phyloP scores from a whole-genome alignment of 2,113 vertebrate genomes.

The Noturus placidus region DNA sequence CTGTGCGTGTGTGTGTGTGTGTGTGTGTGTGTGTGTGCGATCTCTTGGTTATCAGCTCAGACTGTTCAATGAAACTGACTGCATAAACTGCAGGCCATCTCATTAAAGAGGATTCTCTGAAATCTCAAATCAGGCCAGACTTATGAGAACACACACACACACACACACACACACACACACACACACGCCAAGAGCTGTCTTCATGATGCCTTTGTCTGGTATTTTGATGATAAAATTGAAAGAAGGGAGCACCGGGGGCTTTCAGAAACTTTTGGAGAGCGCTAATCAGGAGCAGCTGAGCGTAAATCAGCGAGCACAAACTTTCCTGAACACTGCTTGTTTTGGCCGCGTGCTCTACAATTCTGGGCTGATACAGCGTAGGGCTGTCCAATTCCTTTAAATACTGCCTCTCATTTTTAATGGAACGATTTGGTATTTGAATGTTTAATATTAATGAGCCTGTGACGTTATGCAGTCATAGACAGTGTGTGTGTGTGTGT shows the following conservation, averaged over 20 bases:
- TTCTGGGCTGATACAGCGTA: neutral
- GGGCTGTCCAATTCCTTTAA: neutral
- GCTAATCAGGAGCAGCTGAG: constrained; percentile 16
- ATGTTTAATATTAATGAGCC: neutral
- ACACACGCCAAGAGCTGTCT: neutral
- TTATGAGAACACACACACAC: constrained; percentile 9
- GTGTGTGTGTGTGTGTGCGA: constrained; percentile 49
- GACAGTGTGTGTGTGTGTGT: neutral
- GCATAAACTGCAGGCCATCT: constrained; percentile 62
- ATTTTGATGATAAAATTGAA: constrained; percentile 6
- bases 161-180: constrained; percentile 6
- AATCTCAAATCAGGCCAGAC: constrained; percentile 35
- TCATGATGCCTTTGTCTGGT: constrained; percentile 11
- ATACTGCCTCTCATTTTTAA: neutral
- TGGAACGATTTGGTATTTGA: neutral
- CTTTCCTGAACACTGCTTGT: neutral
- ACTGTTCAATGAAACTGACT: constrained; percentile 53
- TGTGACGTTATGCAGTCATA: neutral
- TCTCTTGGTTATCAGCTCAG: constrained; percentile 54
- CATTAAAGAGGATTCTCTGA: constrained; percentile 58
- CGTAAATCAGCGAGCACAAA: neutral
- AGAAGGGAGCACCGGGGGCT: neutral
- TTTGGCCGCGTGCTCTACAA: neutral
- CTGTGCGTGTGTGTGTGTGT: constrained; percentile 33
- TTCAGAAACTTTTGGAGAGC: constrained; percentile 7